phyloP scores from a whole-genome alignment of 1,140 invertebrate species.

The Episyrphus balteatus region DNA sequence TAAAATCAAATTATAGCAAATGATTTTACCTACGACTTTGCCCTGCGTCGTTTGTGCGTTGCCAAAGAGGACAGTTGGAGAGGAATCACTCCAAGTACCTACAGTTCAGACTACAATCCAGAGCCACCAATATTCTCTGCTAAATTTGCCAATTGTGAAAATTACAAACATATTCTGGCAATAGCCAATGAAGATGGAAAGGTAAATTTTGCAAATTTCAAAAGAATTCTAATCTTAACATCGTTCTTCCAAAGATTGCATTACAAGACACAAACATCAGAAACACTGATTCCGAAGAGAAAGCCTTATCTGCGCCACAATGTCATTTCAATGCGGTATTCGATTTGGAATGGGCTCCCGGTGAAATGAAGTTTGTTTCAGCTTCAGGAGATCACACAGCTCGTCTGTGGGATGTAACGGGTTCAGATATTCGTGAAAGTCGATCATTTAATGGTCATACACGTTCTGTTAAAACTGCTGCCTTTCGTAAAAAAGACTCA shows the following conservation, averaged over 20 bases:
- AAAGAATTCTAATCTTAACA: background rate
- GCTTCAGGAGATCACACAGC: conserved; percentile 76
- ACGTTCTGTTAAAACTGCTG: conserved; percentile 66
- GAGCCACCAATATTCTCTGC: conserved; percentile 53
- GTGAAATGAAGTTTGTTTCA: conserved; percentile 62
- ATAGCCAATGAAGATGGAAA: conserved; percentile 77
- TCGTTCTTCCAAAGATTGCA: conserved; percentile 20
- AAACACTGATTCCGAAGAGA: conserved; percentile 28
- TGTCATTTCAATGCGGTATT: conserved; percentile 82
- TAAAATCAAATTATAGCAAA: conserved; percentile 13
- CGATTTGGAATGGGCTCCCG: conserved; percentile 73
- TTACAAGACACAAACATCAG: conserved; percentile 33
- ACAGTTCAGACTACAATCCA: conserved; percentile 38
- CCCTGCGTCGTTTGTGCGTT: conserved; percentile 25
- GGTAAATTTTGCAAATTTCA: conserved; percentile 32
- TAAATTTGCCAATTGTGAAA: conserved; percentile 47
- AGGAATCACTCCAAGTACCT: conserved; percentile 37
- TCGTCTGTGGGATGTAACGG: conserved; percentile 55
- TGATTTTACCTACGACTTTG: conserved; percentile 27
- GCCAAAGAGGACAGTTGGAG: conserved; percentile 41
- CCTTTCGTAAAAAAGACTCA: conserved; percentile 52
- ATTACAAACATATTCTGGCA: conserved; percentile 57
- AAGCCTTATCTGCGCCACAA: conserved; percentile 39
- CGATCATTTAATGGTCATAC: conserved; percentile 59
- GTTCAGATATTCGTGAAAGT: conserved; percentile 45